Percentiles rank a stretch among this genome's conserved stretches.
Evolutionary conservation across 2,797 vertebrate species (phyloP).

Genomic region (Spea hammondii): DNA sequence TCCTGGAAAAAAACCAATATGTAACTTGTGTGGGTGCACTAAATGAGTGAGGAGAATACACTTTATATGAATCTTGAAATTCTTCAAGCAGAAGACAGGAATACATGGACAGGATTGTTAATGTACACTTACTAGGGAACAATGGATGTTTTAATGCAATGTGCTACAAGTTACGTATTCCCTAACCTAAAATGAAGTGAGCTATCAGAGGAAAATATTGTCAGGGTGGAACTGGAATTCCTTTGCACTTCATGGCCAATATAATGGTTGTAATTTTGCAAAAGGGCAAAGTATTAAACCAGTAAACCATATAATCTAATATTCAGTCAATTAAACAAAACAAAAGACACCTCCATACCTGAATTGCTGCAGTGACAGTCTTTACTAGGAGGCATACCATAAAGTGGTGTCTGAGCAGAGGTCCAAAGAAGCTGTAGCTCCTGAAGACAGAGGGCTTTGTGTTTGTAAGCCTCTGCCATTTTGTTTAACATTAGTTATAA

Average conservation of each 20-base stretch:
- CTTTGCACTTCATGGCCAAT: constrained; percentile 10
- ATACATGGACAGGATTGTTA: not conserved
- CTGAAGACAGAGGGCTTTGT: no score
- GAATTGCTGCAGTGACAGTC: not conserved
- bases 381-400: not conserved
- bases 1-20: no score
- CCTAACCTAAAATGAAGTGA: not conserved
- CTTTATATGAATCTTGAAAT: not conserved
- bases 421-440: no score
- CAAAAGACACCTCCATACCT: not conserved
- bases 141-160: not conserved
- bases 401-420: no score
- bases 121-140: not conserved
- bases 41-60: not conserved
- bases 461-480: no score
- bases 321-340: not conserved
- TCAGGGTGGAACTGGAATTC: not conserved
- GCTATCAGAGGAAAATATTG: not conserved
- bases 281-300: not conserved
- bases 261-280: constrained; percentile 8
- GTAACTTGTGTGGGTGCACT: no score
- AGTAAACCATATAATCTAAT: not conserved
- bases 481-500: no score
- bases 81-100: no score
- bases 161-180: constrained; percentile 3